A percentile compares a stretch with the other conserved stretches of the same genome.
These are phyloP conservation scores for Drosophila pachea DNA, from an alignment of 1,140 invertebrate species.

Conservation along the genomic window DNA sequence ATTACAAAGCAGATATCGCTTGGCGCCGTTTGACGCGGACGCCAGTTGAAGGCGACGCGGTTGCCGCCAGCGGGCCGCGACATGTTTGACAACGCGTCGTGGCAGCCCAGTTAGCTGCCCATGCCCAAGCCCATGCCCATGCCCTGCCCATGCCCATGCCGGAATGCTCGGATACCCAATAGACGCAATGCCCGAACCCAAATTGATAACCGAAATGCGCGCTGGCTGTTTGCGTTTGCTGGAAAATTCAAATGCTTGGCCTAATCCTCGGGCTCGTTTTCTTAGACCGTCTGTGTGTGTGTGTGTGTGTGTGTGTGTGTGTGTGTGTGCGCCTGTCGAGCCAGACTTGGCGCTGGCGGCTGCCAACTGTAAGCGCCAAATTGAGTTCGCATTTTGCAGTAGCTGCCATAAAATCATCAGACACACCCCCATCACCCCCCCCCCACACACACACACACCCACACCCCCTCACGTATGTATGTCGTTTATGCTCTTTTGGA, in stretches of 20 bases:
- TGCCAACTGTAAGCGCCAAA: constrained; percentile 49
- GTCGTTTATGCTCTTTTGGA: not conserved
- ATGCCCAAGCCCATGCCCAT: not conserved
- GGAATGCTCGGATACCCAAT: constrained; percentile 2
- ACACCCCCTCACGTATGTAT: no score
- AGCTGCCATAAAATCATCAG: constrained; percentile 74
- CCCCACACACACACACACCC: no score
- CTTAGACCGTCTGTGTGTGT: constrained; percentile 34
- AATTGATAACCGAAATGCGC: constrained; percentile 65
- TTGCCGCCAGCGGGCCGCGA: constrained; percentile 78
- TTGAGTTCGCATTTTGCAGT: constrained; percentile 50
- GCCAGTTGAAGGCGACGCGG: constrained; percentile 60
- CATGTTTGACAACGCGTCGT: constrained; percentile 73
- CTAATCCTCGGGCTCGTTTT: constrained; percentile 74
- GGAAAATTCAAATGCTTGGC: constrained; percentile 69
- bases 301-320: constrained; percentile 17
- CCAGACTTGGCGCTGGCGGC: constrained; percentile 40
- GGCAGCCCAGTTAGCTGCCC: constrained; percentile 51
- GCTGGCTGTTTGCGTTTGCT: constrained; percentile 44
- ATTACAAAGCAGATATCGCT: constrained; percentile 76
- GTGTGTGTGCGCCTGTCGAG: constrained; percentile 41
- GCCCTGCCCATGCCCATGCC: not conserved
- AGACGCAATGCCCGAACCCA: constrained; percentile 32
- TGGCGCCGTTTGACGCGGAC: constrained; percentile 67
- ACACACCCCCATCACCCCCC: no score